Base-by-base conservation (phyloP, 2,113 vertebrate species). In the Propithecus coquereli region DNA sequence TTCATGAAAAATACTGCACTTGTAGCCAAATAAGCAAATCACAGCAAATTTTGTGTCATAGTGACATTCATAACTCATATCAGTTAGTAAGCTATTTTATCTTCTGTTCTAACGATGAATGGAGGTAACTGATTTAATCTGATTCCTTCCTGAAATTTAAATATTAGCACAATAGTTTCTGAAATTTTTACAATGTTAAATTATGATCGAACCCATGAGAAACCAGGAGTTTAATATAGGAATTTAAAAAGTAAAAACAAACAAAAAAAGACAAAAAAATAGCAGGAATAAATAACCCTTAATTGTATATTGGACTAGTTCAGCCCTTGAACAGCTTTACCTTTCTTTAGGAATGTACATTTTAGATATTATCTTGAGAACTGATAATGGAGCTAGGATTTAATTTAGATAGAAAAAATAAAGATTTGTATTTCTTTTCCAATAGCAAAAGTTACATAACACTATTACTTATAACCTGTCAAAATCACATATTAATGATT, bases 81-180 rank as follows among this genome's bases (percentile, higher is more conserved):
- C 98, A 99, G 98, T 98, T 98, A 98, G 98, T 98, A 99, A 99
- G 99, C 99, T 99, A 97, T 98, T 98, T 98, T 99, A 96, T 98
- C 98, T 98, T 98, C 92, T 96, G 85, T 97, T 97, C 94, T 96
- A 95, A 97, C 52, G 88, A 61, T 86, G 97, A 93, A 97, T 98
- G 96, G 94, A 98, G 97, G 86, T 92, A 52, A 93, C 94, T 84
- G 17, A 50, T 96, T 98, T 95, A 97, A 85, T 97, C 73, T 95
- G 94, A 92, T 97, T 98, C 97, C 96, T 94, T 98, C 97, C 97
- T 91, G 92, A 98, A 98, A 97, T 97, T 97, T 98, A 92, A 98
- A 93, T 95, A 96, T 94, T 91, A 98, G 97, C 98, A 98, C 97
- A 98, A 94, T 63, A 50, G 91, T 98, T 97, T 98, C 95, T 95